phyloP scores from a whole-genome alignment of 2,113 vertebrate genomes.

The Passer domesticus region DNA sequence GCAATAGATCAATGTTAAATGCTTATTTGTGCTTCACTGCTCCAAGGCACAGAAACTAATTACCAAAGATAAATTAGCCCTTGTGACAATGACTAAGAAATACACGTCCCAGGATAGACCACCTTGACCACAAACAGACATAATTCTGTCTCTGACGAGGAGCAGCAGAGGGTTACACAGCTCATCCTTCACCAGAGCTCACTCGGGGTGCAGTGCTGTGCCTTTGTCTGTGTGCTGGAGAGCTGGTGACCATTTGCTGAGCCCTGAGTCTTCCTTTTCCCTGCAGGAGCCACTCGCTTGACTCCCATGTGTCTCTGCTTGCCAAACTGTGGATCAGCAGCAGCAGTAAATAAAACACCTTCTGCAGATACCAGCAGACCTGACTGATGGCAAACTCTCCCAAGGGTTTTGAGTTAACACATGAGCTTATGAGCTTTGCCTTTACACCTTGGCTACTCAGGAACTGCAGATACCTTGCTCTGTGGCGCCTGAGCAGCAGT shows the following conservation, averaged over 20 bases:
- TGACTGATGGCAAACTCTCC: not conserved
- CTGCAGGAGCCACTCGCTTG: fast-evolving
- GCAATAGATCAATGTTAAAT: conserved; percentile 57
- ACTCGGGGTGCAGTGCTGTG: fast-evolving
- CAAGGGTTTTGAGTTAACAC: not conserved
- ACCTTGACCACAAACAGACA: conserved; percentile 29
- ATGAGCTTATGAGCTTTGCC: not conserved
- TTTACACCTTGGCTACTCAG: not conserved
- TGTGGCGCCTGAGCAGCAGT: not conserved
- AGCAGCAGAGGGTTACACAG: fast-evolving
- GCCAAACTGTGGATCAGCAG: not conserved
- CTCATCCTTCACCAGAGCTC: not conserved
- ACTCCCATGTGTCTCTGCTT: not conserved
- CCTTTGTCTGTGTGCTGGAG: not conserved
- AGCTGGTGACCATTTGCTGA: not conserved
- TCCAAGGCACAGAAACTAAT: conserved; percentile 63
- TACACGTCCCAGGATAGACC: conserved; percentile 20
- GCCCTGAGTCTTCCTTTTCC: not conserved
- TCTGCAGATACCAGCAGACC: not conserved
- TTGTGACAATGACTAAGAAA: conserved; percentile 44
- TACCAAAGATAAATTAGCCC: conserved; percentile 61
- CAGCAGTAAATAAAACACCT: not conserved
- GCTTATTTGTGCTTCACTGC: conserved; percentile 49
- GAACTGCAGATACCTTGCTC: fast-evolving
- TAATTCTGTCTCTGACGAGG: not conserved